Evolutionary conservation across 2,113 vertebrate species (phyloP).

Genomic region (Chroicocephalus ridibundus): DNA sequence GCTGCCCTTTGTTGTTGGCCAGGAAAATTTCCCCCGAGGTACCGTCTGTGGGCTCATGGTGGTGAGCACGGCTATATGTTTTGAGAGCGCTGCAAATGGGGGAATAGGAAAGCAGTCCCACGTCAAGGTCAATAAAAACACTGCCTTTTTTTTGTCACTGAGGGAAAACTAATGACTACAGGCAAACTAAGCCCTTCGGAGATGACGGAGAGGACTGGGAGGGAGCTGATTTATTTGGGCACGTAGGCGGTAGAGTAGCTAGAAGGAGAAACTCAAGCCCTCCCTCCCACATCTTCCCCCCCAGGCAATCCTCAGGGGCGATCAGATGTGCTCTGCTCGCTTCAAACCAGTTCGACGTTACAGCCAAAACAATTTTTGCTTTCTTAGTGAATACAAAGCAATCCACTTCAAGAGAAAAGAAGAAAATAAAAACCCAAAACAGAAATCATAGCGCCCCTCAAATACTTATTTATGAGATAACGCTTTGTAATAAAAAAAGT

Average conservation of each 20-base stretch:
- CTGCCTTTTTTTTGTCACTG: background rate
- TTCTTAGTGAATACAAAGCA: background rate
- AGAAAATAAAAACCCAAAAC: background rate
- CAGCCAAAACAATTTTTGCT: constrained; percentile 24
- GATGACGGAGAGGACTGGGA: background rate
- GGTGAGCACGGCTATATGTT: background rate
- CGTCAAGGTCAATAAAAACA: constrained; percentile 33
- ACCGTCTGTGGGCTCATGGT: background rate
- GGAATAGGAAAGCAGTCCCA: background rate
- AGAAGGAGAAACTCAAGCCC: constrained; percentile 9
- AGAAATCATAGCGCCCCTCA: background rate
- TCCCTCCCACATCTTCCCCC: constrained; percentile 29
- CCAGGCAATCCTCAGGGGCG: background rate
- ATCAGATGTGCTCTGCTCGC: constrained; percentile 33
- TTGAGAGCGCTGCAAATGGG: background rate
- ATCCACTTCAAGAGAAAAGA: background rate
- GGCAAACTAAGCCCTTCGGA: background rate
- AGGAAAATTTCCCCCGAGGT: background rate
- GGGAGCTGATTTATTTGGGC: constrained; percentile 41
- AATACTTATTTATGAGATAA: background rate
- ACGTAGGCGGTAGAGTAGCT: constrained; percentile 7
- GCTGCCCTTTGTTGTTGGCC: background rate
- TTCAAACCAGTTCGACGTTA: constrained; percentile 1
- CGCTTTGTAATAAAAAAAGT: background rate
- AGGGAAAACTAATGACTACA: constrained; percentile 21